Conservation (phyloP, 2,888 invertebrate species). For the Tenthredo notha region DNA sequence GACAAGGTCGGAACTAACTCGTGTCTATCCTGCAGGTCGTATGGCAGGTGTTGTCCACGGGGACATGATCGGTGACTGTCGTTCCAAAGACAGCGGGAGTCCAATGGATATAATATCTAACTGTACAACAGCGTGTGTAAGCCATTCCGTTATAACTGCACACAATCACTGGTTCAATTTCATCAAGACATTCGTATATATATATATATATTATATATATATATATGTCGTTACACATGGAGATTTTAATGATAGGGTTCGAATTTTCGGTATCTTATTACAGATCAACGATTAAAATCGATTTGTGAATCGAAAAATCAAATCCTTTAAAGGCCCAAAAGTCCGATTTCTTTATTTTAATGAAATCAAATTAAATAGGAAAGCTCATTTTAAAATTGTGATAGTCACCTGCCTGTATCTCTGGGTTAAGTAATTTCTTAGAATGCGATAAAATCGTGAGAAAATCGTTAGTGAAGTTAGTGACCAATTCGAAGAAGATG, state of each 20-base stretch:
- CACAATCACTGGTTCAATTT: neutral
- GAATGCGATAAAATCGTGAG: constrained; percentile 2
- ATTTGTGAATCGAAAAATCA: neutral
- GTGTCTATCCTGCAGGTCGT: constrained; percentile 38
- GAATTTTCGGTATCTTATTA: neutral
- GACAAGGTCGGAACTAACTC: constrained; percentile 41
- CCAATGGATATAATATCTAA: constrained; percentile 21
- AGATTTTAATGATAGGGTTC: neutral
- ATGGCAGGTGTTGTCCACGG: constrained; percentile 47
- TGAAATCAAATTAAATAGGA: neutral
- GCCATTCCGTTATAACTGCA: constrained; percentile 41
- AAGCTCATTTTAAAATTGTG: neutral
- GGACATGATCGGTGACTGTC: constrained; percentile 49
- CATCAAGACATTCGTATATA: neutral
- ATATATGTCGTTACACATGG: neutral
- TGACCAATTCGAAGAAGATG: neutral
- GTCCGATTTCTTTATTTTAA: neutral
- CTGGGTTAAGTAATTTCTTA: neutral
- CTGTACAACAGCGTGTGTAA: constrained; percentile 3
- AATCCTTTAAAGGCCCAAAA: neutral
- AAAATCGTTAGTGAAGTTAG: constrained; percentile 29
- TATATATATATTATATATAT: no score
- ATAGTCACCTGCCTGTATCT: neutral
- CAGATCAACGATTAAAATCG: neutral
- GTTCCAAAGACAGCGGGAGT: constrained; percentile 41